A percentile compares a stretch with the other conserved stretches of the same genome.
These are phyloP conservation scores for Ctenopoma kingsleyae DNA, from an alignment of 2,797 vertebrate genomes.

Conservation along the genomic window DNA sequence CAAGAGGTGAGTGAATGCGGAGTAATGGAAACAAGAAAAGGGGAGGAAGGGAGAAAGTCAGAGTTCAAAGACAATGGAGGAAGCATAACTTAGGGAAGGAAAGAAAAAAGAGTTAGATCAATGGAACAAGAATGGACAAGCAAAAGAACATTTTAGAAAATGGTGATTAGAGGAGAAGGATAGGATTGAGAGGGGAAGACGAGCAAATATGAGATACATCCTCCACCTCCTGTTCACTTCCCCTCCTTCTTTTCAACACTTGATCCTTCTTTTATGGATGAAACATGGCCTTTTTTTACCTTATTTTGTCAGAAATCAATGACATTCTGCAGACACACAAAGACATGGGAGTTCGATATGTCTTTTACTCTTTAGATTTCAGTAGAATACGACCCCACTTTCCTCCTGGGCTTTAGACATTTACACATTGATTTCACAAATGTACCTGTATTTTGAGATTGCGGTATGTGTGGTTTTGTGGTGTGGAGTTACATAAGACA, in stretches of 20 bases:
- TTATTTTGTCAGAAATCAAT: slow-evolving; percentile 83
- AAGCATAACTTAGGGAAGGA: no score
- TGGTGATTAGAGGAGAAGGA: neutral
- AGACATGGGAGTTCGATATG: slow-evolving; percentile 68
- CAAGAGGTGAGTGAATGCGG: no score
- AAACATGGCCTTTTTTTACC: slow-evolving; percentile 73
- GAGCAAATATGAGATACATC: slow-evolving; percentile 15
- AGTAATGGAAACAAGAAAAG: no score
- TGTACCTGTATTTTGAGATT: slow-evolving; percentile 63
- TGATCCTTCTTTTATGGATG: slow-evolving; percentile 78
- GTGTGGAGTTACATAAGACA: slow-evolving; percentile 63
- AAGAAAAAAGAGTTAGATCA: neutral
- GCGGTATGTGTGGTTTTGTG: slow-evolving; percentile 65
- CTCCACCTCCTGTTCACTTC: neutral
- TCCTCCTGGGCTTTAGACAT: slow-evolving; percentile 58
- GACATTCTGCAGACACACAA: slow-evolving; percentile 65
- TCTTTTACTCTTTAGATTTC: slow-evolving; percentile 79
- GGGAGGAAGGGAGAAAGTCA: no score
- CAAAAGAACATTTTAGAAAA: neutral
- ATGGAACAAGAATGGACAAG: no score
- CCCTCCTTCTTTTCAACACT: slow-evolving; percentile 58
- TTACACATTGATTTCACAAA: slow-evolving; percentile 74
- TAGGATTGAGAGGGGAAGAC: neutral
- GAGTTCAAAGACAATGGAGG: no score
- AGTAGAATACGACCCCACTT: slow-evolving; percentile 66